A percentile compares a stretch with the other conserved stretches of the same genome.
Conservation (phyloP, 2,113 vertebrate genomes). For the Nannospalax galili region DNA sequence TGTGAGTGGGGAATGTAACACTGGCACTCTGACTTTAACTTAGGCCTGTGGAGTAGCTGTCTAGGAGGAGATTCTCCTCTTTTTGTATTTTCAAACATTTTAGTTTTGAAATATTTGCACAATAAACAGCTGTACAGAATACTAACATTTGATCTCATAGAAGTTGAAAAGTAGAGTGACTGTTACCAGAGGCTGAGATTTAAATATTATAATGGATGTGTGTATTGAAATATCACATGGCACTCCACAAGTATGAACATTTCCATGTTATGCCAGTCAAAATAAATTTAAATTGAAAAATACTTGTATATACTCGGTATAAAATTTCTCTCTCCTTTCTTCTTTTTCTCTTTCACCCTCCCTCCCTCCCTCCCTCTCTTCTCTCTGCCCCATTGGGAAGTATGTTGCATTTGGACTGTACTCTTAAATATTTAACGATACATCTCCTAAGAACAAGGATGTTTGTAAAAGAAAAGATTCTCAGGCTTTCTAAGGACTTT, state of each 20-base stretch:
- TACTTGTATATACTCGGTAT: not conserved
- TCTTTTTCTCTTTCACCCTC: too few species aligned
- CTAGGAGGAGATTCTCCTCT: not conserved
- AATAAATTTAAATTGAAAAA: slow-evolving; percentile 25
- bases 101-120: slow-evolving; percentile 23
- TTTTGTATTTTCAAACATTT: slow-evolving; percentile 52
- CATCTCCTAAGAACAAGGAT: slow-evolving; percentile 5
- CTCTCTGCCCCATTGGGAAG: not conserved
- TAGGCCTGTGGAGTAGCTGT: not conserved
- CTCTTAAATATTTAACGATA: not conserved
- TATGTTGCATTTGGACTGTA: not conserved
- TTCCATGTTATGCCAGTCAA: not conserved
- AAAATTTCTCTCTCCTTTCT: not conserved
- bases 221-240: not conserved
- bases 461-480: not conserved
- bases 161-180: not conserved
- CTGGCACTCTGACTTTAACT: slow-evolving; percentile 10
- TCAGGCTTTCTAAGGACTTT: slow-evolving; percentile 5
- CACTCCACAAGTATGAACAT: not conserved
- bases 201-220: not conserved
- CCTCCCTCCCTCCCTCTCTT: not conserved
- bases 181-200: not conserved
- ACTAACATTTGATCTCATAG: not conserved
- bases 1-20: not conserved
- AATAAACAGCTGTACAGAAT: not conserved